Evolutionary conservation across 2,888 invertebrate genomes (phyloP), one percentile per base, ranked within the genome.

Genomic region (Cheilosia soror): DNA sequence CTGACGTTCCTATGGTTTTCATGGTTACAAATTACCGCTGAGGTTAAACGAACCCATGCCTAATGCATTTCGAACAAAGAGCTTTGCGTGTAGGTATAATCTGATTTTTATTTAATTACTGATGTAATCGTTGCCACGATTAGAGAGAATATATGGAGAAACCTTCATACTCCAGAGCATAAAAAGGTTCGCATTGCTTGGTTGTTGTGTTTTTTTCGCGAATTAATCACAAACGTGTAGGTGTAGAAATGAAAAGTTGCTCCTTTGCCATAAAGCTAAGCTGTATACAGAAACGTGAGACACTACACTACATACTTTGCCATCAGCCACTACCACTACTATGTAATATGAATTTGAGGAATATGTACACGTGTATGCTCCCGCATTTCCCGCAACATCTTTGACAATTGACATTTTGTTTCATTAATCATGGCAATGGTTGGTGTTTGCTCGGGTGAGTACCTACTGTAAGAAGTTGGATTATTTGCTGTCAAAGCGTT

Each of bases 351-450:
- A 20, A 6, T 27, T 27, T 40, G 29, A 13, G 42, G 40, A n/a
- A n/a, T 44, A 20, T 29, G n/a, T 20, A 20, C 42, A 58, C 55
- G 66, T 58, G 58, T 72, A 29, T 60, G 33, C 51, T 33, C 6
- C 9, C 33, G 40, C 29, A 53, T 20, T 31, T 55, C n/a, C 37
- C 49, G 42, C 55, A 55, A 13, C 53, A 69, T 72, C 73, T 66
- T 53, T 84, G 79, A 80, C 69, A 84, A 76, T 51, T 84, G 84
- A 84, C 75, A 80, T 80, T 80, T 79, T 75, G 47, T 75, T 33
- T 60, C 84, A 84, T 84, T 84, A 80, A 80, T 80, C 79, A 84
- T 55, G 60, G 51, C 66, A 66, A 78, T 57, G 69, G 69, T 69
- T 78, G 69, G 57, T 78, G 69, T 71, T 69, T 57, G 71, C 69